Base-by-base conservation (phyloP, 2,113 vertebrate species). In the Gobiocypris rarus region DNA sequence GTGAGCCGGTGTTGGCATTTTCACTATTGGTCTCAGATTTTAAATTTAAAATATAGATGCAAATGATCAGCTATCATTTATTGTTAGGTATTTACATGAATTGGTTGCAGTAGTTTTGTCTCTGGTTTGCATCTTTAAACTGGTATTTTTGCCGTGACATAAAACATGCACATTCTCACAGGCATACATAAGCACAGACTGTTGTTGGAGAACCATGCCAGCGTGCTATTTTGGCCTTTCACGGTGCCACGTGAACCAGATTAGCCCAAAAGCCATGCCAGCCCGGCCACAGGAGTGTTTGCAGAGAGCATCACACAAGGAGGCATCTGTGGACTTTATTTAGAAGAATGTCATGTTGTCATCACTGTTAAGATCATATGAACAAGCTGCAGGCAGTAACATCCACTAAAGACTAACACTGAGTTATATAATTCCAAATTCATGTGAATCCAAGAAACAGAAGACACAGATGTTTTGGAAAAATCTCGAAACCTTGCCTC, bases 221-320 rank as follows among this genome's bases (percentile, higher is more conserved):
- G 28, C 8, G 52, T 77, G 26, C 63, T 78, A 84, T 81, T 81
- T 81, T 70, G 65, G 63, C 10, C 38, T 78, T 84, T 84, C 19
- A n/a, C 13, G 50, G 11, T 70, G 22, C 50, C 61, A 56, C 11
- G 22, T 78, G 61, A 84, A 70, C 31, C n/a, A 48, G 34, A 48
- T 78, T 48, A 59, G 34, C 38, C 75, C 52, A 59, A 41, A 54
- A 70, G 59, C 48, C 56, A 58, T 75, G 34, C 56, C 71, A 75
- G 15, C 26, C 28, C 73, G 52, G n/a, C 48, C 73, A 71, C 34
- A 70, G 54, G 52, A 58, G 54, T 52, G 26, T 43, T 43, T 78
- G 26, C 3, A n/a, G n/a, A 43, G 61, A 50, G 38, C 17, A 70
- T 43, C 83, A 71, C n/a, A 83, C 38, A 59, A 75, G 43, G 17